A percentile compares a stretch with the other conserved stretches of the same genome.
These are phyloP conservation scores for Hypocryptadius cinnamomeus DNA, from an alignment of 2,113 vertebrate genomes.

Conservation along the genomic window DNA sequence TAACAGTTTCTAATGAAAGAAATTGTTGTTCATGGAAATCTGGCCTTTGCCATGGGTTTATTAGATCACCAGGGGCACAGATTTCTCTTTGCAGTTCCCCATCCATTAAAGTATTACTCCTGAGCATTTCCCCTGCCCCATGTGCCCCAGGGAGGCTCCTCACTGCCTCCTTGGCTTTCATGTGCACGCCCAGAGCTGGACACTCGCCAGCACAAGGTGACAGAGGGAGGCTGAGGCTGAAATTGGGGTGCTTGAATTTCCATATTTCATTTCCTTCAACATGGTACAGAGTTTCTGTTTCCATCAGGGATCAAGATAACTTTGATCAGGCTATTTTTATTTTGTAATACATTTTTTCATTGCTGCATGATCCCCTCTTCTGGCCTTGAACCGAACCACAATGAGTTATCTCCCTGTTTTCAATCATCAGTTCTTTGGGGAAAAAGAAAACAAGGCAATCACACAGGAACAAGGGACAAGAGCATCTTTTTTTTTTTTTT, in stretches of 20 bases:
- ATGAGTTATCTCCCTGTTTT: neutral
- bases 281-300: neutral
- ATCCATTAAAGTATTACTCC: neutral
- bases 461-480: neutral
- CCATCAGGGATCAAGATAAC: neutral
- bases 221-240: neutral
- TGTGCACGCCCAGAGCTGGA: accelerated
- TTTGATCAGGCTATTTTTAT: neutral
- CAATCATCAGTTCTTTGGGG: neutral
- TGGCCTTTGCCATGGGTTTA: neutral
- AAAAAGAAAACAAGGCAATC: neutral
- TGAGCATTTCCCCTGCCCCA: neutral
- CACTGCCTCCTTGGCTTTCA: accelerated
- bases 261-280: neutral
- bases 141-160: neutral
- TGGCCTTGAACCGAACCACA: neutral
- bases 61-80: neutral
- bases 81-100: neutral
- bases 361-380: neutral
- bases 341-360: neutral
- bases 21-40: neutral
- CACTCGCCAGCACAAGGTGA: accelerated
- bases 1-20: neutral
- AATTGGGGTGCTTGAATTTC: neutral
- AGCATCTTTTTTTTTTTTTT: too few relatives aligned